Conservation (phyloP, 1,140 invertebrate species). For the Pogonomyrmex barbatus region DNA sequence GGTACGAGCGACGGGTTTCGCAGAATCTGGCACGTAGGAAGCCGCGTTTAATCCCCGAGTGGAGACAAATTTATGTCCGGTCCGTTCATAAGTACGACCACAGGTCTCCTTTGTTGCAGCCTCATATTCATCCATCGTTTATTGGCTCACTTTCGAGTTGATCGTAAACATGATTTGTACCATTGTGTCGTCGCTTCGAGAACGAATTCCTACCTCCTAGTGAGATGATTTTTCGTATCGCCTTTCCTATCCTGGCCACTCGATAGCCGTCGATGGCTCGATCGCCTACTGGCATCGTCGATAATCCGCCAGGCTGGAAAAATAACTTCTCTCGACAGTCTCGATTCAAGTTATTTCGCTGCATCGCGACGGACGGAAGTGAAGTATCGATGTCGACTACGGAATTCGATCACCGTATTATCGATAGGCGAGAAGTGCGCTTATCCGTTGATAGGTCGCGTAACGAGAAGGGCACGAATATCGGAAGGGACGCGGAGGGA, state of each 20-base stretch:
- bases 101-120: background rate
- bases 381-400: background rate
- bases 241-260: too few species aligned
- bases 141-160: conserved; percentile 39
- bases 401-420: conserved; percentile 29
- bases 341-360: conserved; percentile 21
- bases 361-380: background rate
- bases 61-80: conserved; percentile 57
- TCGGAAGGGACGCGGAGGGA: background rate
- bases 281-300: background rate
- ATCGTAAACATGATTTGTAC: conserved; percentile 11
- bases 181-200: background rate
- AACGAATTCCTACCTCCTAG: background rate
- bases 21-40: conserved; percentile 37
- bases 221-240: background rate
- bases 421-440: background rate
- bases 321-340: conserved; percentile 15
- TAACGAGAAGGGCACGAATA: conserved; percentile 12
- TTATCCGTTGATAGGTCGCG: background rate
- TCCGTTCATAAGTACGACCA: conserved; percentile 23
- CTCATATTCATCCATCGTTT: conserved; percentile 8
- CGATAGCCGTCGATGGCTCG: background rate
- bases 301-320: conserved; percentile 22
- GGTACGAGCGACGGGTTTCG: conserved; percentile 39
- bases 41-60: conserved; percentile 51